Percentiles rank a stretch among this genome's conserved stretches.
Evolutionary conservation across 2,113 vertebrate species (phyloP).

Genomic region (Onychostoma macrolepis): DNA sequence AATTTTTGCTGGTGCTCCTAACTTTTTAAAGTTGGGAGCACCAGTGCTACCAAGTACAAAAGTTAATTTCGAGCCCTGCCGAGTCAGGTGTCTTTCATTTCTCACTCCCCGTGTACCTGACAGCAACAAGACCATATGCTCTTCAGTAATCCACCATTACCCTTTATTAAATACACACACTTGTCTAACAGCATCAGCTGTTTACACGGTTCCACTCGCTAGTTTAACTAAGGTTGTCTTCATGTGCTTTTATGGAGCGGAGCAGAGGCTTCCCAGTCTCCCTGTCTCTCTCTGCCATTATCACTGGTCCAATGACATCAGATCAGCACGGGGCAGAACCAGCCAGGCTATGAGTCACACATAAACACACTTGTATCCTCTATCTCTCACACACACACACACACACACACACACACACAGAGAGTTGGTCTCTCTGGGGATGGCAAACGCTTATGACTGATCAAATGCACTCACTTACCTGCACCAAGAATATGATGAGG

Average conservation of each 20-base stretch:
- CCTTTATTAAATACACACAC: not conserved
- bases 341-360: slow-evolving; percentile 8
- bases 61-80: too few relatives aligned
- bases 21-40: too few relatives aligned
- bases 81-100: not conserved
- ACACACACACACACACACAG: slow-evolving; percentile 4
- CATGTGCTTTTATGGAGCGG: slow-evolving; percentile 6
- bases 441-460: not conserved
- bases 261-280: not conserved
- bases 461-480: slow-evolving; percentile 79
- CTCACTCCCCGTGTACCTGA: not conserved
- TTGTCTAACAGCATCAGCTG: not conserved
- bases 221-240: slow-evolving; percentile 8
- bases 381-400: not conserved
- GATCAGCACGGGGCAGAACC: not conserved
- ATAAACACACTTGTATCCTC: not conserved
- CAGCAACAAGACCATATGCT: slow-evolving; percentile 4
- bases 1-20: too few relatives aligned
- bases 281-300: not conserved
- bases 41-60: too few relatives aligned
- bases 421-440: not conserved
- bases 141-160: slow-evolving; percentile 19
- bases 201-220: not conserved
- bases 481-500: slow-evolving; percentile 98
- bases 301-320: slow-evolving; percentile 7